These are phyloP conservation scores for Sus scrofa DNA, from an alignment of 2,113 vertebrate species.

Conservation along the genomic window T2T-Sscrofa CM000814.6:116376501-116377000, in stretches of 20 bases:
- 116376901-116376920: too few relatives aligned
- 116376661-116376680: constrained; percentile 38
- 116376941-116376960: too few relatives aligned
- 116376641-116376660: constrained; percentile 27
- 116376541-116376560: constrained; percentile 32
- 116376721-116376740: constrained; percentile 38
- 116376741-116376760: not conserved
- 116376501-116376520: constrained; percentile 44
- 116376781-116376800: constrained; percentile 42
- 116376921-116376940: too few relatives aligned
- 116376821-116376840: not conserved
- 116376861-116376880: too few relatives aligned
- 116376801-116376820: constrained; percentile 13
- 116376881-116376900: too few relatives aligned
- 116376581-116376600: constrained; percentile 67
- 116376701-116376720: constrained; percentile 43
- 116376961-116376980: too few relatives aligned
- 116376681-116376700: not conserved
- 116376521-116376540: constrained; percentile 6
- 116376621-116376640: not conserved
- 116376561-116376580: constrained; percentile 65
- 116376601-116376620: constrained; percentile 73
- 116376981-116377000: too few relatives aligned
- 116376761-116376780: constrained; percentile 23
- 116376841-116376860: not conserved